These are phyloP conservation scores for Dexiosoma caninum DNA, from an alignment of 2,888 invertebrate species.

Conservation along the genomic window DNA sequence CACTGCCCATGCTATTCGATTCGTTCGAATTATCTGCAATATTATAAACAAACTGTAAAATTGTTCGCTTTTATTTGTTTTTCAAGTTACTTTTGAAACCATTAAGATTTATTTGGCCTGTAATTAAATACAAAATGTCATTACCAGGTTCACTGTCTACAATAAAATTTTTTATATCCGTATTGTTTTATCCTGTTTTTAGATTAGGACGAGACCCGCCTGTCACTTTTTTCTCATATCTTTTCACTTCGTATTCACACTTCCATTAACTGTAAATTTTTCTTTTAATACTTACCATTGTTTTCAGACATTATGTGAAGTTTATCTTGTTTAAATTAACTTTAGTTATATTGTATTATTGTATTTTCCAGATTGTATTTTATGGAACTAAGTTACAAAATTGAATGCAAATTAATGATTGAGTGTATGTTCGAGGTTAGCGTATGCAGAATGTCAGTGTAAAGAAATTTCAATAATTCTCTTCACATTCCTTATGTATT, in stretches of 20 bases:
- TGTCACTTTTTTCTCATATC: conserved; percentile 32
- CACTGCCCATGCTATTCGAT: conserved; percentile 73
- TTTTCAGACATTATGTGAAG: conserved; percentile 74
- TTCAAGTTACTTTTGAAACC: too few relatives aligned
- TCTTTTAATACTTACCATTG: conserved; percentile 72
- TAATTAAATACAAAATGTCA: too few relatives aligned
- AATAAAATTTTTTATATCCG: conserved; percentile 23
- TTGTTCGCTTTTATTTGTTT: background rate
- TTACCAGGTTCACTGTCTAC: background rate
- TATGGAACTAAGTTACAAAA: conserved; percentile 41
- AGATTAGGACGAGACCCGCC: conserved; percentile 24
- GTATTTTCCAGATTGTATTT: conserved; percentile 19
- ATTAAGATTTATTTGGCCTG: too few relatives aligned
- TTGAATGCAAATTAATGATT: conserved; percentile 58
- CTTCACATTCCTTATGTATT: conserved; percentile 23
- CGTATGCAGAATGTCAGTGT: conserved; percentile 69
- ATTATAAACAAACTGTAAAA: conserved; percentile 20
- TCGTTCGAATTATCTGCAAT: conserved; percentile 75
- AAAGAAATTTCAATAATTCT: conserved; percentile 37
- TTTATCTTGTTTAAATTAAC: conserved; percentile 36
- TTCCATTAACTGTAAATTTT: background rate
- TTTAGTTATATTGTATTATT: conserved; percentile 42
- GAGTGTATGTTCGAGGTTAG: conserved; percentile 67
- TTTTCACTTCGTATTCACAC: background rate
- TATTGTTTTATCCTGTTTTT: conserved; percentile 14